Conservation (phyloP, 2,113 vertebrate genomes). For the Oryzias celebensis region DNA sequence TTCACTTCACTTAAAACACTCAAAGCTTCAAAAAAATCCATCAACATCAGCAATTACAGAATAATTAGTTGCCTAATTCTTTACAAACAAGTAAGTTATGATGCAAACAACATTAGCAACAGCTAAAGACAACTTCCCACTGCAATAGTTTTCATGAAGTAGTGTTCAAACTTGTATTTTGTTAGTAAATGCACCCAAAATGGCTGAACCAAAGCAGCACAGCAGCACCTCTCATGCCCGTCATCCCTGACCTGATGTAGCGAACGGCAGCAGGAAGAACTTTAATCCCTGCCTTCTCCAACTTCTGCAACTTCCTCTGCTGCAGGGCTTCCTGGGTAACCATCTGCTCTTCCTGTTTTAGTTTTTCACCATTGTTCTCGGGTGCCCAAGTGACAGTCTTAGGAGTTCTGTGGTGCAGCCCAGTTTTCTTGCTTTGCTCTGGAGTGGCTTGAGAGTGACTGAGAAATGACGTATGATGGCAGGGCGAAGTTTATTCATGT, state of each 20-base stretch:
- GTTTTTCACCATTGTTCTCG: slow-evolving; percentile 45
- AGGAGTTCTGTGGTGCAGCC: slow-evolving; percentile 31
- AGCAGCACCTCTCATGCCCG: slow-evolving; percentile 21
- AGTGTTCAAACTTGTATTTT: slow-evolving; percentile 1
- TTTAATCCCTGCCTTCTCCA: slow-evolving; percentile 89
- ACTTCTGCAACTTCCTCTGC: slow-evolving; percentile 79
- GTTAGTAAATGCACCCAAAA: slow-evolving; percentile 39
- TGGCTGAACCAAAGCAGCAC: neutral
- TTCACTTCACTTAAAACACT: neutral
- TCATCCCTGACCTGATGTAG: slow-evolving; percentile 87
- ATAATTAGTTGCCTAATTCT: too few relatives aligned
- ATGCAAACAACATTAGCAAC: too few relatives aligned
- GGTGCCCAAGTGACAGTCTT: slow-evolving; percentile 62
- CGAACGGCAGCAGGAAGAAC: slow-evolving; percentile 86
- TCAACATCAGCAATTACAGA: too few relatives aligned
- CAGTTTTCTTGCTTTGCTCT: slow-evolving; percentile 69
- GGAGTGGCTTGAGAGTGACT: slow-evolving; percentile 81
- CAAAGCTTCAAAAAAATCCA: neutral
- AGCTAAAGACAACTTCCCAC: neutral
- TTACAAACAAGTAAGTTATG: too few relatives aligned
- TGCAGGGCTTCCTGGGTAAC: slow-evolving; percentile 68
- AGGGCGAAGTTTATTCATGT: slow-evolving; percentile 13
- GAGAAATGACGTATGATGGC: slow-evolving; percentile 54
- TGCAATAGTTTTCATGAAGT: slow-evolving; percentile 4
- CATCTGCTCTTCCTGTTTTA: slow-evolving; percentile 59